Evolutionary conservation across 2,113 vertebrate genomes (phyloP), one percentile per base, ranked within the genome.

Genomic region (Enhydra lutris): DNA sequence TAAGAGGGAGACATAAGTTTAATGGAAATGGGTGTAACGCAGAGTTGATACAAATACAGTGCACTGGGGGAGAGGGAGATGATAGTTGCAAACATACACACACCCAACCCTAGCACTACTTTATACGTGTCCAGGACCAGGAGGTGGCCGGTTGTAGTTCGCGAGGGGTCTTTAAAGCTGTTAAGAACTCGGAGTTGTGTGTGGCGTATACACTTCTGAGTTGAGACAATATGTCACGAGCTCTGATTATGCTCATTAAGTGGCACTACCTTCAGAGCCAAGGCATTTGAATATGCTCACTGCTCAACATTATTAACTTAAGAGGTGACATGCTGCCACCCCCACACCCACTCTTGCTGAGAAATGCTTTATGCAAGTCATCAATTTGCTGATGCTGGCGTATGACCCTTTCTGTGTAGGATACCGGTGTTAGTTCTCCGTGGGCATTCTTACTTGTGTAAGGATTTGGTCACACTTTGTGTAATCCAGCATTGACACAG

Each of bases 281-380:
- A 69, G 61, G 21, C 71, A 91, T 88, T 97, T 96, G 94, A 95
- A 67, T 94, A 81, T 39, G 31, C 71, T 95, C 89, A 76, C 26
- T 91, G 39, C 2, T 80, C 9, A 91, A 3, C 55, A 57, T 82
- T n/a, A 89, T 69, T 80, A 98, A 52, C 18, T 90, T 73, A 96
- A 91, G 61, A 94, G 57, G 34, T 55, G 42, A 87, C 89, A 12
- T 84, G 39, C 61, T 92, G 34, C 21, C 45, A 61, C 14, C 6
- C n/a, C 20, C 74, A 63, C 18, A 29, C 29, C 20, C 63, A 39
- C 39, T 15, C 4, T 95, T 39, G 42, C 0, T 73, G 26, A 63
- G 85, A 91, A 80, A 39, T 21, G 4, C 2, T 81, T 82, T 45
- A 23, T 13, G 36, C 29, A 63, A 79, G 15, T 47, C 24, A 0